Base-by-base conservation (phyloP, 2,113 vertebrate genomes). In the Bucco capensis region DNA sequence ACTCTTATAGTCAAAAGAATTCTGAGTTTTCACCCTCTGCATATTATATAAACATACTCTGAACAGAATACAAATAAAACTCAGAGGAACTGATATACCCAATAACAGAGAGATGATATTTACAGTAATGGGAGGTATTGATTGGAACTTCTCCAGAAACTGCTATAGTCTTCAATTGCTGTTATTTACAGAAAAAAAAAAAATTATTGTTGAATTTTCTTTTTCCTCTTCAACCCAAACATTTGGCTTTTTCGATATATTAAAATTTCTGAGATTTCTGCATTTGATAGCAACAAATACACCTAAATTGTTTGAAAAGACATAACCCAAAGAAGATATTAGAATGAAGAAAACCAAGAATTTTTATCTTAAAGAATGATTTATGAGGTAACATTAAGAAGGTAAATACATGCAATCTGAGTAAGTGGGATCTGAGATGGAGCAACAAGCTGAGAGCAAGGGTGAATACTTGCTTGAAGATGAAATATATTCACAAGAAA, bases 291-390 rank as follows among this genome's bases (percentile, higher is more conserved):
- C 22, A 80, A 42, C 46, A 27, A 57, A 56, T 42, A 47, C 7
- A 80, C 57, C 56, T 23, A 62, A 58, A 49, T 27, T 64, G 10
- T 31, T 60, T 50, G 49, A 67, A 50, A 84, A 78, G 11, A 61
- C 8, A n/a, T 77, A 65, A 62, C 24, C 33, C 27, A 40, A 74
- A 66, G 23, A 24, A 73, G 24, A 46, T 12, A 44, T 33, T 14
- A 69, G 17, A 80, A 81, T 42, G 35, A 73, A 89, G 51, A 72
- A 89, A 70, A 81, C 0, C 25, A 77, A 50, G 15, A 90, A 30
- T 38, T 92, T 73, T 81, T 57, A 38, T 78, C 37, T 83, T 53
- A 33, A 38, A 33, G 58, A 80, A 46, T 86, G 62, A 92, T 83
- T 71, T 72, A 61, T 64, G 30, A 65, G n/a, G 35, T 51, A 90